A percentile compares a stretch with the other conserved stretches of the same genome.
phyloP scores from a whole-genome alignment of 2,888 invertebrate genomes.

The Eudemis profundana region DNA sequence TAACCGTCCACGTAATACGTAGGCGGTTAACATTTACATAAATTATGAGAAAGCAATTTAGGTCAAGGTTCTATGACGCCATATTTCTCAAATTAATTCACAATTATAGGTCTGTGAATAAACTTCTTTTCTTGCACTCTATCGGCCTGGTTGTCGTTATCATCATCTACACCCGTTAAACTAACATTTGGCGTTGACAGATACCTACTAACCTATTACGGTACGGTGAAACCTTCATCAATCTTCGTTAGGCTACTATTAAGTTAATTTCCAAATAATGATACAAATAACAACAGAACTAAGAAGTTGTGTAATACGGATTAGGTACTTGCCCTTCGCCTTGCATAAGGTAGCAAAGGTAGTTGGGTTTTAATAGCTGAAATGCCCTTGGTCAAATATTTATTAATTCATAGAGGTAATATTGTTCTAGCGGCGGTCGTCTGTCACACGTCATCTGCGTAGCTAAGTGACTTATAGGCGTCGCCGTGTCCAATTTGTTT shows the following conservation, averaged over 20 bases:
- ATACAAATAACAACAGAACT: conserved; percentile 19
- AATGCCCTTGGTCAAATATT: conserved; percentile 22
- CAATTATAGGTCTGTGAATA: not conserved
- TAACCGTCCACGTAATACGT: conserved; percentile 48
- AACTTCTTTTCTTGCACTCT: conserved; percentile 3
- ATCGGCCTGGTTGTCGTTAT: not conserved
- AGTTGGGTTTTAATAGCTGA: conserved; percentile 13
- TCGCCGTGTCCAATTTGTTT: conserved; percentile 13
- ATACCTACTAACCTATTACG: conserved; percentile 10
- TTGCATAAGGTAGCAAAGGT: conserved; percentile 10
- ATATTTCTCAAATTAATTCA: conserved; percentile 29
- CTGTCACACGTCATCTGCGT: not conserved
- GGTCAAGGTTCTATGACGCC: conserved; percentile 68
- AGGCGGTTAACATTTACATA: conserved; percentile 69
- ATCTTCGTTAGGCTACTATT: conserved; percentile 27
- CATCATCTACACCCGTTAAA: conserved; percentile 10
- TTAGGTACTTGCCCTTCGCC: conserved; percentile 33
- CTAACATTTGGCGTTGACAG: conserved; percentile 12
- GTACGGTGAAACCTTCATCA: conserved; percentile 19
- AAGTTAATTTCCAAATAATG: conserved; percentile 28
- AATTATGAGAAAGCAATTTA: conserved; percentile 61
- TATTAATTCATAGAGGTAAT: conserved; percentile 16
- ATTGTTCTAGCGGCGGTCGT: conserved; percentile 8
- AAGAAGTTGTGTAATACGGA: conserved; percentile 31
- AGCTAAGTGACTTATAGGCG: not conserved